Conservation (phyloP, 2,797 vertebrate species). For the Lagodon rhomboides region DNA sequence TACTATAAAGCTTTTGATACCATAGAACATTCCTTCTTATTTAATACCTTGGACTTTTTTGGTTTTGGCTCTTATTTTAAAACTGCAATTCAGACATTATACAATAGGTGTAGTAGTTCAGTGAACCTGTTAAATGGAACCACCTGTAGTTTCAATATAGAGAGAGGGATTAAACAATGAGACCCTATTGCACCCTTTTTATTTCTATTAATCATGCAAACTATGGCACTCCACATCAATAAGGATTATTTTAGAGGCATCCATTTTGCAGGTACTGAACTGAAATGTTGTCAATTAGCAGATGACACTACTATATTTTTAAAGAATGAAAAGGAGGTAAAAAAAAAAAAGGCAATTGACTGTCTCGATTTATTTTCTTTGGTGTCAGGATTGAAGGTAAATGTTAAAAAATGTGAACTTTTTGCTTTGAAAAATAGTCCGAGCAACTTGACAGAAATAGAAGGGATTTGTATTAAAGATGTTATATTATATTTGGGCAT, state of each 20-base stretch:
- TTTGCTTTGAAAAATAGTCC: too few species aligned
- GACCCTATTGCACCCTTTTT: background rate
- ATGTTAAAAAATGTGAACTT: too few species aligned
- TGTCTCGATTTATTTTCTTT: too few species aligned
- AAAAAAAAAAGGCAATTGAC: background rate
- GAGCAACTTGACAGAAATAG: too few species aligned
- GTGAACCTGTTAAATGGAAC: background rate
- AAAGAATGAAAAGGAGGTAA: background rate
- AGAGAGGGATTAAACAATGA: background rate
- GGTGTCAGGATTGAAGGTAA: too few species aligned
- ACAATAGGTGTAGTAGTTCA: background rate
- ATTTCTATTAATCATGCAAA: background rate
- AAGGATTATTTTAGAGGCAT: background rate
- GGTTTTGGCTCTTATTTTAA: background rate
- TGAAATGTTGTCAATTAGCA: background rate
- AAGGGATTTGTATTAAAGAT: too few species aligned
- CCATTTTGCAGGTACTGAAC: background rate
- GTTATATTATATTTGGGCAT: too few species aligned
- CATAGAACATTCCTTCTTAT: background rate
- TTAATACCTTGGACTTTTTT: background rate
- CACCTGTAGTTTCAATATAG: background rate
- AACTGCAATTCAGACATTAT: background rate
- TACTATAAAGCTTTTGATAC: background rate
- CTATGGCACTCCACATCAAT: background rate
- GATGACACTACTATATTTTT: background rate